phyloP scores from a whole-genome alignment of 37 sponge, comb jelly and placozoan species.

The Halisarca cf. caerulea region DNA sequence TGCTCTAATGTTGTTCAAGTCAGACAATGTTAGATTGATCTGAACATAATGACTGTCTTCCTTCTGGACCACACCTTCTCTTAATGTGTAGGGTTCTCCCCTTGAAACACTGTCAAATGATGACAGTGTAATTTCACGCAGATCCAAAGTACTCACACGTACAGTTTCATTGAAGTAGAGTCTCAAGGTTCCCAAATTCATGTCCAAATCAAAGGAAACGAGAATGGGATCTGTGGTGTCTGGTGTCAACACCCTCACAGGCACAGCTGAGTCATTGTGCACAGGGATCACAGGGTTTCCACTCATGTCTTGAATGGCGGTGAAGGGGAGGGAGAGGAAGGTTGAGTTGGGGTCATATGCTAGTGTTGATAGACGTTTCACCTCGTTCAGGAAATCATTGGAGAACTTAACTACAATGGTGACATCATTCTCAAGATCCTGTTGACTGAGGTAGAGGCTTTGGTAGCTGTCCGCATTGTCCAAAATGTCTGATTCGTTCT shows the following conservation, averaged over 20 bases:
- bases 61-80: conserved; percentile 65
- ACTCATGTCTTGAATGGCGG: conserved; percentile 75
- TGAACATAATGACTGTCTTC: conserved; percentile 56
- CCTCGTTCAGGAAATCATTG: conserved; percentile 58
- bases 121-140: conserved; percentile 49
- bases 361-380: conserved; percentile 62
- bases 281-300: conserved; percentile 61
- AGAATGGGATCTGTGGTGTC: conserved; percentile 76
- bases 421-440: conserved; percentile 23
- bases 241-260: conserved; percentile 48
- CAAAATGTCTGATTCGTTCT: conserved; percentile 30
- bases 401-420: conserved; percentile 66
- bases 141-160: conserved; percentile 63
- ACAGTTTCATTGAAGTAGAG: conserved; percentile 85
- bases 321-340: conserved; percentile 64
- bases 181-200: conserved; percentile 68
- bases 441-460: conserved; percentile 61
- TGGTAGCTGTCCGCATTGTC: conserved; percentile 24
- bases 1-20: conserved; percentile 84
- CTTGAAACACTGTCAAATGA: conserved; percentile 17
- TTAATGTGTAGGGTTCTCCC: conserved; percentile 64
- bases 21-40: conserved; percentile 68
- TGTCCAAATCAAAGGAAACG: conserved; percentile 66
- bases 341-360: conserved; percentile 52
- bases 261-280: conserved; percentile 29